Evolutionary conservation across 2,113 vertebrate genomes (phyloP), one percentile per base, ranked within the genome.

Genomic region (Albula glossodonta): DNA sequence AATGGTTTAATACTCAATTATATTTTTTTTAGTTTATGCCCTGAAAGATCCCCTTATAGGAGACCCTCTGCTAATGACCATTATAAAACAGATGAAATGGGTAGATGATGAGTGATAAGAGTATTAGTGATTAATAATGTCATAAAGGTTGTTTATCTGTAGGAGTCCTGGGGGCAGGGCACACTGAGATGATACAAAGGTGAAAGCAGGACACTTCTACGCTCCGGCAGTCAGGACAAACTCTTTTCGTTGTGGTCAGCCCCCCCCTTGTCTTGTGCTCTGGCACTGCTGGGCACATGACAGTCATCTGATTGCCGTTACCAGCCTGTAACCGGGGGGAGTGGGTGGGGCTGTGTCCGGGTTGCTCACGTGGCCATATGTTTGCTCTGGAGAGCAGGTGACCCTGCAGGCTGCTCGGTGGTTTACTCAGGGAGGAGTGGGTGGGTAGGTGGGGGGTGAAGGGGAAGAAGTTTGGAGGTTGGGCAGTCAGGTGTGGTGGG

Each of bases 221-320:
- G 49, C 49, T 51, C 74, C 53, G n/a, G 41, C 77, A 80, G 25
- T 80, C 25, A 56, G 22, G 51, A 15, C 66, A 8, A 51, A 13
- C 12, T 74, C 66, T 17, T 50, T 56, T 56, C 51, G 78, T 53
- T 80, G 77, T 74, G 49, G 51, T 51, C 31, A 50, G 48, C 31
- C 31, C 31, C 31, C 19, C 53, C 15, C 57, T 60, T 83, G 74
- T 90, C 86, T 25, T 66, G 31, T 52, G 80, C 63, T 83, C 74
- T 83, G 81, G 81, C 13, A 83, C 81, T 82, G 85, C 48, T 80
- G 1, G 81, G 84, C 81, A 86, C 88, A 86, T 89, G 88, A 90
- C 82, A 19, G 83, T 83, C 83, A 83, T 84, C 85, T 57, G 49
- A 8, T 74, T 19, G 83, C 53, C 77, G 25, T 56, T 82, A 25